Evolutionary conservation across 2,888 invertebrate genomes (phyloP), one percentile per base, ranked within the genome.

Genomic region (Ypsolopha scabrella): DNA sequence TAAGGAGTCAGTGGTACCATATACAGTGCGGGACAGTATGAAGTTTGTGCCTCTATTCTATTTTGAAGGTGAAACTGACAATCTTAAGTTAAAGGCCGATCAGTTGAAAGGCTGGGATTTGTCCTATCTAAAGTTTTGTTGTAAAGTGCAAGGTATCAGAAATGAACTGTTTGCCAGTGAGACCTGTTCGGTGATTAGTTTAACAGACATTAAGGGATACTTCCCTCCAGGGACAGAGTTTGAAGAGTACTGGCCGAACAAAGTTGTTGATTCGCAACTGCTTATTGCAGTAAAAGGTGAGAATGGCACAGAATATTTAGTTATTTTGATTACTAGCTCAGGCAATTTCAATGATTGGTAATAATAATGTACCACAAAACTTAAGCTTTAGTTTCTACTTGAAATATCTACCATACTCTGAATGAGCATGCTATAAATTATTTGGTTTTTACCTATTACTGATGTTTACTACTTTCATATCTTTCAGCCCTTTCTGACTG

Each of bases 31-130:
- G 63, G 93, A 93, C 61, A 89, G 88, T 58, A 92, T 93, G 62
- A 95, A 96, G 75, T 96, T 94, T 82, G 97, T 97, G 53, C 97
- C 97, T 11, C 80, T 97, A 51, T 96, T 96, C 76, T 96, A 96
- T 72, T 87, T 87, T 66, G 94, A 94, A 77, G 96, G 96, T 60
- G 95, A 95, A 83, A 96, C 95, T n/a, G 96, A 96, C 74, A 95
- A 94, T 82, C 87, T 96, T 37, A 94, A 94, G 72, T 89, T 93
- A 56, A 94, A 95, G 70, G 94, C 96, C 2, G 94, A 95, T 66
- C 92, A 94, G 73, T 80, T 96, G 39, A 94, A 94, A 68, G 95
- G 95, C 54, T 97, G 96, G 97, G 96, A 96, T 79, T 81, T 96
- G 59, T 94, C 96, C 0, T 97, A 97, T 76, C 87, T 97, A 58